Conservation (phyloP, 2,113 vertebrate genomes). For the Vidua chalybeata region DNA sequence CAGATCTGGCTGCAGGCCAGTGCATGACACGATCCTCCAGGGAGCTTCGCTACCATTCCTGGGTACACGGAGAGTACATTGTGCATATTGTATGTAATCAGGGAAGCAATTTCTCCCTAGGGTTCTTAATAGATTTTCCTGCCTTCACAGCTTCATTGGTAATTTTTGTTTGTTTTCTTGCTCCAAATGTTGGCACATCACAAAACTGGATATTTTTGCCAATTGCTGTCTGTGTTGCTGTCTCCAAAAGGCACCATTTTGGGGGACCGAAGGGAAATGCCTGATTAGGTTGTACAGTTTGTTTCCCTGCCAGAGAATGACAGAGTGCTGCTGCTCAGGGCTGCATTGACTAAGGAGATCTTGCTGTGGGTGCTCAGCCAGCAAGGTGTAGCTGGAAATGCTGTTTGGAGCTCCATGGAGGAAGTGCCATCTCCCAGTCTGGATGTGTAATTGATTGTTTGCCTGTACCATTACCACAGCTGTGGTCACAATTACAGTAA, state of each 20-base stretch:
- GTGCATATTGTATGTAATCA: conserved; percentile 5
- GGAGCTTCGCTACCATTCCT: neutral
- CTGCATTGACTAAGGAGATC: neutral
- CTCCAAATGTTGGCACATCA: neutral
- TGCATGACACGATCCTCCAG: rapidly evolving
- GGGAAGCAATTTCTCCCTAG: conserved; percentile 14
- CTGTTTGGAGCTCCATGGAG: neutral
- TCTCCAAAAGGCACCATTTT: neutral
- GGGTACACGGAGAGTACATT: neutral
- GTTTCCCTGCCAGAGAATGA: neutral
- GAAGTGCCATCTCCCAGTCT: neutral
- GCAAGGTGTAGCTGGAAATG: neutral
- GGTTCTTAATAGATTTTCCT: conserved; percentile 8
- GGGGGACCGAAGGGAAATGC: neutral
- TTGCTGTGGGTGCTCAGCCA: neutral
- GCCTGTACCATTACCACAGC: neutral
- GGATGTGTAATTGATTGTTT: neutral
- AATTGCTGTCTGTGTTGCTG: neutral
- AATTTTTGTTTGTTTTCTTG: conserved; percentile 22
- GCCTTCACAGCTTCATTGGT: neutral
- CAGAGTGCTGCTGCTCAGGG: neutral
- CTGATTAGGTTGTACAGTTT: neutral
- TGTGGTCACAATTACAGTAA: neutral
- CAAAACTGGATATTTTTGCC: neutral
- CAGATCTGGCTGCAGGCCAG: conserved; percentile 35